Evolutionary conservation across 2,113 vertebrate genomes (phyloP).

Genomic region (Amblyornis subalaris): DNA sequence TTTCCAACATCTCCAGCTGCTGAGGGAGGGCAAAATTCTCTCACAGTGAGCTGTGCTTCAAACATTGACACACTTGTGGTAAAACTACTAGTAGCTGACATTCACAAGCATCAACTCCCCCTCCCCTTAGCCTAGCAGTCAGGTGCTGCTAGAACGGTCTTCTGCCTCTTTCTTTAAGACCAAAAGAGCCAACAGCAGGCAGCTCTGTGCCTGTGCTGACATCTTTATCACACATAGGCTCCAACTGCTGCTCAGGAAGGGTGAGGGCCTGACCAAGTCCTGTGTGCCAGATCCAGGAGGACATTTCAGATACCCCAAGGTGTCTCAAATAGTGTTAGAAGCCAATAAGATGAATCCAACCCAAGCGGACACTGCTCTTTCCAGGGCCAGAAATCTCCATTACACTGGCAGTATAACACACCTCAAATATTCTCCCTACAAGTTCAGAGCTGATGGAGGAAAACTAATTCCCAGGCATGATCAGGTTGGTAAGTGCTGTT

Average conservation of each 20-base stretch:
- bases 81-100: not conserved
- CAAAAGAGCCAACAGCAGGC: not conserved
- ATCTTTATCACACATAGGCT: not conserved
- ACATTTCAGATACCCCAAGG: not conserved
- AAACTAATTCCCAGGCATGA: not conserved
- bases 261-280: not conserved
- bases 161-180: not conserved
- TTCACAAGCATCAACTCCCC: not conserved
- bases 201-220: not conserved
- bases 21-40: not conserved
- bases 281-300: not conserved
- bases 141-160: not conserved
- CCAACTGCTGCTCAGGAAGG: not conserved
- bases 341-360: not conserved
- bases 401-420: accelerated
- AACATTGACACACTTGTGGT: not conserved
- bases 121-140: not conserved
- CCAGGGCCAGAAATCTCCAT: not conserved
- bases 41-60: not conserved
- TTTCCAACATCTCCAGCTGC: not conserved
- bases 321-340: not conserved
- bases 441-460: not conserved
- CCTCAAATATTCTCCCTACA: not conserved
- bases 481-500: not conserved
- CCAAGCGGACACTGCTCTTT: not conserved